Evolutionary conservation across 2,797 vertebrate genomes (phyloP).

Genomic region (Ficedula albicollis): DNA sequence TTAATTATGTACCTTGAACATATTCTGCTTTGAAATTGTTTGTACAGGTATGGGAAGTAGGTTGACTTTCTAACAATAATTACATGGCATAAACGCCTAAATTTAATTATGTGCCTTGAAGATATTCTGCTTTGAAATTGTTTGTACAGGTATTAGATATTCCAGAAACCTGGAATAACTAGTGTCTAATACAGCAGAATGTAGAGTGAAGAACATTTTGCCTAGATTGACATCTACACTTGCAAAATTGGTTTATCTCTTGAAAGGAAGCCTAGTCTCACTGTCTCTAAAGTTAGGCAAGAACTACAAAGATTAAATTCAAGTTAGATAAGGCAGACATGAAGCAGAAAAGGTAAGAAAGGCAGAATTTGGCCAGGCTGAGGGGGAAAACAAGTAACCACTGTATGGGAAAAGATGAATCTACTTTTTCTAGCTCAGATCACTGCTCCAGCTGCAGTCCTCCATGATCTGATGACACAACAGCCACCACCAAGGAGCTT

Average conservation of each 20-base stretch:
- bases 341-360: not conserved
- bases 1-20: not conserved
- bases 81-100: not conserved
- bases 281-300: not conserved
- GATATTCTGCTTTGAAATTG: not conserved
- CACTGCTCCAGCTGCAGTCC: not conserved
- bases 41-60: too few relatives aligned
- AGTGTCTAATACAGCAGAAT: not conserved
- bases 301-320: not conserved
- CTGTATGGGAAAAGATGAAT: not conserved
- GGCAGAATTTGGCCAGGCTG: not conserved
- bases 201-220: not conserved
- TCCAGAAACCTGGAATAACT: not conserved
- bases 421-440: not conserved
- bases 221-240: not conserved
- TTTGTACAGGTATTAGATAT: not conserved
- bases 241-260: not conserved
- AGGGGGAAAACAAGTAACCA: not conserved
- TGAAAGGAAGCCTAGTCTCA: not conserved
- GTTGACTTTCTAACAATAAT: not conserved
- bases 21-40: not conserved
- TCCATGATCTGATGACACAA: not conserved
- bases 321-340: not conserved
- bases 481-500: not conserved
- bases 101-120: not conserved